These are phyloP conservation scores for Odontomachus brunneus DNA, from an alignment of 1,140 invertebrate species.

Conservation along the genomic window DNA sequence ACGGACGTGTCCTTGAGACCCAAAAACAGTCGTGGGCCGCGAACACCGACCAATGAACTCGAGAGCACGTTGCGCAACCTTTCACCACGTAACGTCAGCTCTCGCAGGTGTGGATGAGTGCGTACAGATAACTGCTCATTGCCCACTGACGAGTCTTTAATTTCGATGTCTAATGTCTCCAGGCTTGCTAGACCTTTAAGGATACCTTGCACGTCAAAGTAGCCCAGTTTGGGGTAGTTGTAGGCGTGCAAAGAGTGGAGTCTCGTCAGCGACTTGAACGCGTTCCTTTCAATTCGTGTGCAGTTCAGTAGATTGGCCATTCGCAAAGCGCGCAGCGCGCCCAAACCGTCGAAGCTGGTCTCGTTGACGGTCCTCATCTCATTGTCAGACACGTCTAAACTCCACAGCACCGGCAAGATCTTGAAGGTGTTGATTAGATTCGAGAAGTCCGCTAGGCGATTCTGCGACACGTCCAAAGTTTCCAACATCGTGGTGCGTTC, in stretches of 20 bases:
- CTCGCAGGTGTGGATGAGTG: slow-evolving; percentile 91
- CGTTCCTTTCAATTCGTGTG: slow-evolving; percentile 92
- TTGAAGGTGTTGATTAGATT: slow-evolving; percentile 77
- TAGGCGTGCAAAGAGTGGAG: slow-evolving; percentile 90
- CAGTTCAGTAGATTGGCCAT: slow-evolving; percentile 90
- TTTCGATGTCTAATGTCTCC: slow-evolving; percentile 92
- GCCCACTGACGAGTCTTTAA: slow-evolving; percentile 93
- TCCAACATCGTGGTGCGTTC: slow-evolving; percentile 92
- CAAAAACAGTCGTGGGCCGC: slow-evolving; percentile 89
- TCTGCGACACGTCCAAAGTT: slow-evolving; percentile 91
- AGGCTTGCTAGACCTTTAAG: slow-evolving; percentile 89
- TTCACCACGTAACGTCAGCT: slow-evolving; percentile 91
- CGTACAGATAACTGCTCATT: slow-evolving; percentile 92
- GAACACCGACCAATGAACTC: slow-evolving; percentile 92
- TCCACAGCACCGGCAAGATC: slow-evolving; percentile 89
- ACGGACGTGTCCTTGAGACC: slow-evolving; percentile 93
- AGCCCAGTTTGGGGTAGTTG: slow-evolving; percentile 91
- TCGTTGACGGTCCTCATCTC: slow-evolving; percentile 90
- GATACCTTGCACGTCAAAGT: slow-evolving; percentile 93
- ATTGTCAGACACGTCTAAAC: slow-evolving; percentile 92
- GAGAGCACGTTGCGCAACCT: slow-evolving; percentile 92
- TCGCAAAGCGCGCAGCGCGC: slow-evolving; percentile 88
- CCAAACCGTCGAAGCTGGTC: slow-evolving; percentile 90
- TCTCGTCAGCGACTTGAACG: slow-evolving; percentile 91
- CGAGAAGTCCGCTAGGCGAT: slow-evolving; percentile 88